Conservation (phyloP, 2,888 invertebrate species). For the Polyommatus iphigenia region DNA sequence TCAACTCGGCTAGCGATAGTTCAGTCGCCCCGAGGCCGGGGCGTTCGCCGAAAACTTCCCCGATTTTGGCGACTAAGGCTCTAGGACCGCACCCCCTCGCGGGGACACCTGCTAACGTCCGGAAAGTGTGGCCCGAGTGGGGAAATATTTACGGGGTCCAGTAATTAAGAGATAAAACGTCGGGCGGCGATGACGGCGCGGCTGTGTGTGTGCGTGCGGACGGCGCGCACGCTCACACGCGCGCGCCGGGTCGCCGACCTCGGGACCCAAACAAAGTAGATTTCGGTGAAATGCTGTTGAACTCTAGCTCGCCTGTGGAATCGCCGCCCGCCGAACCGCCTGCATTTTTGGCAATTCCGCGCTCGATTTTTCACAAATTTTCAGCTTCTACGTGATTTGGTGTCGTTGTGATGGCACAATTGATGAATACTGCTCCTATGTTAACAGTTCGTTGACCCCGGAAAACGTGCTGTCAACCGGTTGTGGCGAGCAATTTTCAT, state of each 20-base stretch:
- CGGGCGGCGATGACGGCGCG: slow-evolving; percentile 49
- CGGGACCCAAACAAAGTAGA: slow-evolving; percentile 79
- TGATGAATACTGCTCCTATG: slow-evolving; percentile 42
- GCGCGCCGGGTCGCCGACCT: slow-evolving; percentile 69
- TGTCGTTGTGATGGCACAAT: slow-evolving; percentile 36
- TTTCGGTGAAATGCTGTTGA: slow-evolving; percentile 80
- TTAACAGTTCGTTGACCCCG: slow-evolving; percentile 65
- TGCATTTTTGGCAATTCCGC: slow-evolving; percentile 61
- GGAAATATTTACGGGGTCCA: slow-evolving; percentile 43
- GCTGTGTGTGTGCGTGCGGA: slow-evolving; percentile 63
- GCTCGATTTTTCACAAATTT: slow-evolving; percentile 43
- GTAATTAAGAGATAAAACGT: slow-evolving; percentile 70
- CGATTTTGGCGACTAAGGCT: slow-evolving; percentile 48
- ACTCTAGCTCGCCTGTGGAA: slow-evolving; percentile 74
- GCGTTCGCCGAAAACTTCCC: slow-evolving; percentile 44
- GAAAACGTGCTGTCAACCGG: slow-evolving; percentile 61
- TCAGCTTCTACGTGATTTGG: slow-evolving; percentile 25
- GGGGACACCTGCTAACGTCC: slow-evolving; percentile 31
- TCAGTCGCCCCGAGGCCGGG: slow-evolving; percentile 65
- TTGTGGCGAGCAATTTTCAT: slow-evolving; percentile 39
- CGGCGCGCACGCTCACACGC: slow-evolving; percentile 67
- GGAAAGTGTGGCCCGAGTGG: slow-evolving; percentile 35
- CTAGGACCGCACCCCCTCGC: slow-evolving; percentile 43
- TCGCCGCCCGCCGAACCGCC: slow-evolving; percentile 57
- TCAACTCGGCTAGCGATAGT: slow-evolving; percentile 77